Evolutionary conservation across 2,888 invertebrate species (phyloP), one percentile per base, ranked within the genome.

Genomic region (Oscheius sp.): DNA sequence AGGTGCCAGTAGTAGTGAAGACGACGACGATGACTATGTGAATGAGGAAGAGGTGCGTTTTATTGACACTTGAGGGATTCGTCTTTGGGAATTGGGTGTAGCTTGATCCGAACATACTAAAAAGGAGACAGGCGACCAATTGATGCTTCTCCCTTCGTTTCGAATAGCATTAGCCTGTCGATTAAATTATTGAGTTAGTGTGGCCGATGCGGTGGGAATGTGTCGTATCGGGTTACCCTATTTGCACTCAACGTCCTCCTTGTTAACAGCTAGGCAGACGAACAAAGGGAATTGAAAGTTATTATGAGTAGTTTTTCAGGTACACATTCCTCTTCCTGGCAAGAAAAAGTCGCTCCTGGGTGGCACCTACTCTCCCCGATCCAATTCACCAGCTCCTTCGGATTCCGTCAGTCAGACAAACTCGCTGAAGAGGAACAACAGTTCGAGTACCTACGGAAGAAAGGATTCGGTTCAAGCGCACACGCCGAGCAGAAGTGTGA

Each of bases 1-100:
- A 76, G 89, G 89, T 62, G 89, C 89, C 57, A 89, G 87, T 76
- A 89, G 87, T 81, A 87, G 87, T 76, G 89, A 89, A 72, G 88
- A 89, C 37, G 89, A 89, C 66, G 88, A 89, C 73, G 89, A 88
- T 75, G 87, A 87, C 68, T 82, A 81, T 73, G 76, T 76, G 60
- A 83, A 85, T 73, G 85, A 85, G 63, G 83, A 85, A 66, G 80
- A 78, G 68, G 83, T 74, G n/a, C 58, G 73, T 73, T 75, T 70
- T 73, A 72, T 33, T n/a, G 58, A 53, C 29, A 53, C 53, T 7
- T 53, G 29, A 9, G 29, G 53, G 53, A 21, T 53, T 53, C 29
- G 11, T 9, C 53, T 11, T 11, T 50, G 50, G 53, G 29, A 29
- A 3, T 4, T n/a, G 13, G 4, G 13, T 53, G 53, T 57, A 57